These are phyloP conservation scores for Oreonectes daqikongensis DNA, from an alignment of 2,797 vertebrate species.

Conservation along the genomic window DNA sequence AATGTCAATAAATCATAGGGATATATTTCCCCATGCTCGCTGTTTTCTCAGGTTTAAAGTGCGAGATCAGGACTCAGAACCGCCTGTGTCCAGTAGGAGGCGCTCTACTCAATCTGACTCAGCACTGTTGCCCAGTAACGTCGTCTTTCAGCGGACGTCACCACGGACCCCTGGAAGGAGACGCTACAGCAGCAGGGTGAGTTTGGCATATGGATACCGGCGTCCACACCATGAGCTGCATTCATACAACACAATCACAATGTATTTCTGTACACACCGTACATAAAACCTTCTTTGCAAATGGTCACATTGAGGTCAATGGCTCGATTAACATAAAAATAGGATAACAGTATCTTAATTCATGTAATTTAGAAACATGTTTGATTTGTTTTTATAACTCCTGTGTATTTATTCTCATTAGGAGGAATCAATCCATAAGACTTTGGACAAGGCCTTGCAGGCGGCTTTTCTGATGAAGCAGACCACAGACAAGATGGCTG, in stretches of 20 bases:
- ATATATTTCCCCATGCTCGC: not conserved
- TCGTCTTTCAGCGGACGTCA: conserved; percentile 67
- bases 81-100: conserved; percentile 54
- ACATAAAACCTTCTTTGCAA: no score
- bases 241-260: not conserved
- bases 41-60: conserved; percentile 71
- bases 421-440: conserved; percentile 78
- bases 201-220: not conserved
- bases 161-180: conserved; percentile 57
- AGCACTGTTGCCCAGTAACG: conserved; percentile 73
- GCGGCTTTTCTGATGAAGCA: conserved; percentile 85
- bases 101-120: conserved; percentile 76
- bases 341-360: no score
- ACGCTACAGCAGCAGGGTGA: conserved; percentile 62
- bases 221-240: not conserved
- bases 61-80: conserved; percentile 58
- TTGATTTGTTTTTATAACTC: not conserved
- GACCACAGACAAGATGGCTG: conserved; percentile 86
- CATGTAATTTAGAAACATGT: no score
- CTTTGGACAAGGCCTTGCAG: conserved; percentile 85
- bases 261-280: no score
- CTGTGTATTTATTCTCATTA: conserved; percentile 57
- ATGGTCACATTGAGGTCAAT: not conserved
- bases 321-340: not conserved
- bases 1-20: not conserved